phyloP scores from a whole-genome alignment of 2,797 vertebrate species.

The Paramormyrops hopkinsi region DNA sequence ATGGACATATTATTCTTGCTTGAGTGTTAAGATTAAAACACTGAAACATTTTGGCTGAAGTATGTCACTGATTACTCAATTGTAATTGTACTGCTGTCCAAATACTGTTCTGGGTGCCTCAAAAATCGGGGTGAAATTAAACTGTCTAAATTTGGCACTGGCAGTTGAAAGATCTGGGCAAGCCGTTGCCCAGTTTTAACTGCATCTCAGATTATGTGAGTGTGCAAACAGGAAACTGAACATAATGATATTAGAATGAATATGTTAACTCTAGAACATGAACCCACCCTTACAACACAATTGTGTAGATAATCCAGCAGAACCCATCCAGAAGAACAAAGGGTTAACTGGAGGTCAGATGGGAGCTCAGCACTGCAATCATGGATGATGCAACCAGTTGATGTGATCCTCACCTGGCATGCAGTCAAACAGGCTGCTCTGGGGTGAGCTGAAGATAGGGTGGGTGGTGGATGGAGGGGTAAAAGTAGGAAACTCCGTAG shows the following conservation, averaged over 20 bases:
- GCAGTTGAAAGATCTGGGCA: not conserved
- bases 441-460: conserved; percentile 27
- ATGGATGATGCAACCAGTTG: not conserved
- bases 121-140: not conserved
- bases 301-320: not conserved
- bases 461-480: conserved; percentile 28
- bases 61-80: not conserved
- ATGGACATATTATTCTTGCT: not conserved
- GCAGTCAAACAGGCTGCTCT: conserved; percentile 62
- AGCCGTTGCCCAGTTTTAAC: not conserved
- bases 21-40: not conserved
- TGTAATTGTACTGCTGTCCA: not conserved
- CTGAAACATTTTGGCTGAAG: not conserved
- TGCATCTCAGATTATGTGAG: not conserved
- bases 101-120: not conserved
- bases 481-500: conserved; percentile 51
- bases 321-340: not conserved
- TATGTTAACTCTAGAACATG: not conserved
- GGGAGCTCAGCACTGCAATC: not conserved
- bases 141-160: not conserved
- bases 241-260: not conserved
- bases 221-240: not conserved
- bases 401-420: conserved; percentile 73
- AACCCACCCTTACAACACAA: not conserved
- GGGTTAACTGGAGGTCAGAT: not conserved